Evolutionary conservation across 2,888 invertebrate genomes (phyloP).

Genomic region (Ariolimax columbianus): DNA sequence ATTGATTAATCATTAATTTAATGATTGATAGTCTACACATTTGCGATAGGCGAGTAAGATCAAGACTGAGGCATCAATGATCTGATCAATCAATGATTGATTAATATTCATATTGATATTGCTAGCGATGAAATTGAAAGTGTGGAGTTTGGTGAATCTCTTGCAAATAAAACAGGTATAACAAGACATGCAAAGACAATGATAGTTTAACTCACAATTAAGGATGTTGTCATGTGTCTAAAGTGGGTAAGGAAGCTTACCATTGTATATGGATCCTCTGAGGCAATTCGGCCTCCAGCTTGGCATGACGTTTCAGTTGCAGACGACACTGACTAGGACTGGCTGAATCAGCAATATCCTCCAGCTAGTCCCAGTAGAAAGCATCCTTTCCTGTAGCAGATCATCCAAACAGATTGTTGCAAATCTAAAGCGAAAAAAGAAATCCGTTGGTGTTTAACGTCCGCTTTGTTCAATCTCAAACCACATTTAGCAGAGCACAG

Average conservation of each 20-base stretch:
- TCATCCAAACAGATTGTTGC: not conserved
- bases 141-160: not conserved
- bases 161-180: too few relatives aligned
- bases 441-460: not conserved
- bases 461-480: too few relatives aligned
- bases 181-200: not conserved
- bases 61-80: too few relatives aligned
- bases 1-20: too few relatives aligned
- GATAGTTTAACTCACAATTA: not conserved
- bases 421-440: not conserved
- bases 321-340: conserved; percentile 7
- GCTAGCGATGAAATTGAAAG: too few relatives aligned
- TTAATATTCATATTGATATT: too few relatives aligned
- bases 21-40: too few relatives aligned
- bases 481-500: too few relatives aligned
- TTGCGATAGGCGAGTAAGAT: too few relatives aligned
- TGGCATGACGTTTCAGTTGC: conserved; percentile 46
- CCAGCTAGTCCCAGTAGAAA: conserved; percentile 6
- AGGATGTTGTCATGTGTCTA: not conserved
- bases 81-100: too few relatives aligned
- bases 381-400: not conserved
- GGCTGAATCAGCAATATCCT: conserved; percentile 11
- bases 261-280: conserved; percentile 53
- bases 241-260: not conserved
- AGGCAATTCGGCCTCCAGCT: conserved; percentile 54